A percentile compares a stretch with the other conserved stretches of the same genome.
Evolutionary conservation across 2,888 invertebrate genomes (phyloP).

Genomic region (Amiota minor): DNA sequence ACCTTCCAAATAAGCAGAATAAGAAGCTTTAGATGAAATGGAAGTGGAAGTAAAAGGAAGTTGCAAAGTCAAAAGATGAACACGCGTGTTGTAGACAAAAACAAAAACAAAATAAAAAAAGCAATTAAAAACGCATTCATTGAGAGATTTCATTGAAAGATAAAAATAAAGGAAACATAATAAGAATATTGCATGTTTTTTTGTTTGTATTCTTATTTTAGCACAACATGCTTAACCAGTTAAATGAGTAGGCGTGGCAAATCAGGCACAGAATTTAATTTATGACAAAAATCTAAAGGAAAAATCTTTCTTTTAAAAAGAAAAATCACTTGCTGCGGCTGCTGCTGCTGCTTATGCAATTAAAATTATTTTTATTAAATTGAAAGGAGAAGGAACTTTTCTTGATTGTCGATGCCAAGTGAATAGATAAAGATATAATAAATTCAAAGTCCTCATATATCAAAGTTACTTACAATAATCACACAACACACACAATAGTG

Average conservation of each 20-base stretch:
- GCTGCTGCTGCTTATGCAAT: constrained; percentile 59
- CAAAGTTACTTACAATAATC: neutral
- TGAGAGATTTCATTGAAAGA: constrained; percentile 46
- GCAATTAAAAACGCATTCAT: constrained; percentile 64
- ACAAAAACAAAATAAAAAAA: constrained; percentile 40
- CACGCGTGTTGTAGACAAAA: neutral
- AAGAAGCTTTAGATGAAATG: neutral
- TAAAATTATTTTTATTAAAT: constrained; percentile 44
- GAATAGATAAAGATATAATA: constrained; percentile 1
- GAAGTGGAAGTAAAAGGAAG: too few species aligned
- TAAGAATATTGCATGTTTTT: neutral
- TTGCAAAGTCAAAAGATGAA: neutral
- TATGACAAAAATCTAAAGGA: constrained; percentile 15
- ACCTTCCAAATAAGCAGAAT: constrained; percentile 2
- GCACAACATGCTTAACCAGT: constrained; percentile 35
- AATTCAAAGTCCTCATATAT: constrained; percentile 7
- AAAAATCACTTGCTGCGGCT: neutral
- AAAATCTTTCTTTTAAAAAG: neutral
- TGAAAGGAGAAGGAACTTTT: too few species aligned
- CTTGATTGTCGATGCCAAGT: too few species aligned
- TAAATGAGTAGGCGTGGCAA: constrained; percentile 63
- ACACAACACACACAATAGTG: too few species aligned
- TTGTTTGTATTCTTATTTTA: too few species aligned
- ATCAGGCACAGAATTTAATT: constrained; percentile 46
- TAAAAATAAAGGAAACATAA: constrained; percentile 32